Conservation (phyloP, 1,140 invertebrate genomes). For the Cherax quadricarinatus region DNA sequence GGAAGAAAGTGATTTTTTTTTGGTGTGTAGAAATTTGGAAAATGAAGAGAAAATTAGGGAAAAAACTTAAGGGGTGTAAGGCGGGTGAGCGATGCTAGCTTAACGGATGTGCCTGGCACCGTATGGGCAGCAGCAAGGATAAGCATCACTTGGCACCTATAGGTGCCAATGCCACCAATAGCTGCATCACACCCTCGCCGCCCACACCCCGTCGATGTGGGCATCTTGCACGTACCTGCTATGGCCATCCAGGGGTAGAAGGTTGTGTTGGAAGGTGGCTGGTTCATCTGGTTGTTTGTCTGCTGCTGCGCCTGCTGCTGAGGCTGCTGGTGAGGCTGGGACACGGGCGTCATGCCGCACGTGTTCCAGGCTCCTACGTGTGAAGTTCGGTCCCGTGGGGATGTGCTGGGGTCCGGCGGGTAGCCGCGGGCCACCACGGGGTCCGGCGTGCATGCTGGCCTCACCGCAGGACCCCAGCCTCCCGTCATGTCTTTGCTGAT, state of each 20-base stretch:
- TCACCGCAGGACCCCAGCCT: conserved; percentile 70
- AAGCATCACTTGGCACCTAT: conserved; percentile 43
- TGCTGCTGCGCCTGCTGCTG: conserved; percentile 91
- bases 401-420: conserved; percentile 73
- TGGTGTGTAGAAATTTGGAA: background rate
- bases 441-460: conserved; percentile 72
- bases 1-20: background rate
- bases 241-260: conserved; percentile 99
- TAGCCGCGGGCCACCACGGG: conserved; percentile 76
- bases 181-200: conserved; percentile 1
- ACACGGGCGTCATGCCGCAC: conserved; percentile 83
- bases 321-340: conserved; percentile 76
- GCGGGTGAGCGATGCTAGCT: background rate
- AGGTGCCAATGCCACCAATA: conserved; percentile 32
- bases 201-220: conserved; percentile 72
- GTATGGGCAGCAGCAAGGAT: conserved; percentile 8
- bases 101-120: conserved; percentile 24
- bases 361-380: conserved; percentile 87
- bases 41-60: background rate
- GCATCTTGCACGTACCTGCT: conserved; percentile 86
- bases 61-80: background rate
- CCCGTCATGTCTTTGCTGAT: conserved; percentile 73
- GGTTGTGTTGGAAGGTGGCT: conserved; percentile 78
- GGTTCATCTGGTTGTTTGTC: conserved; percentile 84
- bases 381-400: conserved; percentile 80